Evolutionary conservation across 2,888 invertebrate species (phyloP), one percentile per base, ranked within the genome.

Genomic region (Callyntrura sp.): DNA sequence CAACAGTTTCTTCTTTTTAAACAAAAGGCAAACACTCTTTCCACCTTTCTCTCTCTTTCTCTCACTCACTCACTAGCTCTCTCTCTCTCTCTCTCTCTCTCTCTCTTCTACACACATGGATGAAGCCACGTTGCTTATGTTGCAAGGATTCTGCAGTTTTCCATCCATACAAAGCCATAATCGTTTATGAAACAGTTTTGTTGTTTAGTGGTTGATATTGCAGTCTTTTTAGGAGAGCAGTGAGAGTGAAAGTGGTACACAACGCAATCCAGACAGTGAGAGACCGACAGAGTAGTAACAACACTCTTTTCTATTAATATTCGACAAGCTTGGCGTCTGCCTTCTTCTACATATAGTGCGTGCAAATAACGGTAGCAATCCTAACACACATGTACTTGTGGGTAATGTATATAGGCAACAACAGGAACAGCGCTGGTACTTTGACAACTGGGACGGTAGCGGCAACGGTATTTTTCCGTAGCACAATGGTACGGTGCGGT

Each of bases 111-210:
- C n/a, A n/a, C n/a, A n/a, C 23, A 62, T 51, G 9, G 55, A n/a
- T 45, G 20, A 6, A 70, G 28, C 28, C 68, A 60, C 43, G 73
- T 85, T 84, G 5, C 8, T 62, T 17, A 28, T 55, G 17, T 65
- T 68, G 60, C 85, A 43, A 85, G 45, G 62, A 76, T 73, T 35
- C 55, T 17, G 28, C n/a, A 62, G 51, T 68, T 70, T 43, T 43
- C 62, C n/a, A 17, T 17, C 35, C 25, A 78, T 84, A 89, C 85
- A 85, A 85, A 89, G 70, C 62, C 60, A 84, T 89, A 89, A 89
- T 89, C 84, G 73, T 89, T 89, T 85, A 89, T 84, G 81, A 85
- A 85, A 78, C 85, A 45, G 81, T 79, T 89, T 68, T 85, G 85
- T 85, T 79, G 60, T 89, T 89, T 85, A 81, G 85, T 43, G 85